Evolutionary conservation across 64 coral and sea anemone species (phyloP).

Genomic region (Actinia equina): DNA sequence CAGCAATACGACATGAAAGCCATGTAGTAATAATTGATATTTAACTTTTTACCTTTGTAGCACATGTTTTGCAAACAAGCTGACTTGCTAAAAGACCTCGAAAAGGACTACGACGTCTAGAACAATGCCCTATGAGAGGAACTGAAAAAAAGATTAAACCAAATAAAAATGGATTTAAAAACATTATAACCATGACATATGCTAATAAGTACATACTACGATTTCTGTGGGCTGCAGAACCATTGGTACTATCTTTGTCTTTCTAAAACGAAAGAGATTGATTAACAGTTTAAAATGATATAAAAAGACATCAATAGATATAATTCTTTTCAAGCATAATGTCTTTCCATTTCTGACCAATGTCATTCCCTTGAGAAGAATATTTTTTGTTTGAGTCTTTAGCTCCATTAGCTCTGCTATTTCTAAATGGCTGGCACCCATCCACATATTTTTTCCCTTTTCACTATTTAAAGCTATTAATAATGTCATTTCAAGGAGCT

Average conservation of each 20-base stretch:
- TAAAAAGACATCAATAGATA: background rate
- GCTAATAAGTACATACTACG: background rate
- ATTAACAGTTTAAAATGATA: background rate
- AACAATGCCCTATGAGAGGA: constrained; percentile 18
- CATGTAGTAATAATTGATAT: too few species aligned
- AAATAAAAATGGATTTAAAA: background rate
- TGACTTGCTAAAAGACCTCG: constrained; percentile 92
- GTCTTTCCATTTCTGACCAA: background rate
- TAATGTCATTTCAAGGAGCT: too few species aligned
- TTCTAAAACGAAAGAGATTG: background rate
- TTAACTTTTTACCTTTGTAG: constrained; percentile 58
- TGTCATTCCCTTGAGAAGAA: too few species aligned
- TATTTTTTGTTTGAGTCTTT: background rate
- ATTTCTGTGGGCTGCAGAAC: constrained; percentile 2
- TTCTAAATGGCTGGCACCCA: too few species aligned
- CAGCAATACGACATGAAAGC: too few species aligned
- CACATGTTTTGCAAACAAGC: constrained; percentile 81
- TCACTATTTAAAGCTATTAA: too few species aligned
- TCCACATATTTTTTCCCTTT: too few species aligned
- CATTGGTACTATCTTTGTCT: background rate
- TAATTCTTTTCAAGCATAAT: background rate
- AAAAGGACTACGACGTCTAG: constrained; percentile 70
- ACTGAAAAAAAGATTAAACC: constrained; percentile 31
- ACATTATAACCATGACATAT: background rate
- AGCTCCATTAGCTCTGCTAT: too few species aligned